phyloP scores from a whole-genome alignment of 2,888 invertebrate genomes.

The Catocala sponsa region DNA sequence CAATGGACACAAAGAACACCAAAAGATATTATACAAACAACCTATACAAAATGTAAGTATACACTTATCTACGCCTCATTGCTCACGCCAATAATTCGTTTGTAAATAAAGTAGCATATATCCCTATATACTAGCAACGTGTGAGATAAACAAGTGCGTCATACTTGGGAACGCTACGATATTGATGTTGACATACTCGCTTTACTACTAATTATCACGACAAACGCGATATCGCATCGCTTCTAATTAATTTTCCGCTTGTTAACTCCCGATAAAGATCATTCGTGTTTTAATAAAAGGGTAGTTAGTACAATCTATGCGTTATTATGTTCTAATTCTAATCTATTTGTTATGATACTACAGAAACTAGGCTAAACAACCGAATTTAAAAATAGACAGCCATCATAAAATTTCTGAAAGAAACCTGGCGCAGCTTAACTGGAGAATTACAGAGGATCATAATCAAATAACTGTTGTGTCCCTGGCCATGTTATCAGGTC shows the following conservation, averaged over 20 bases:
- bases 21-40: neutral
- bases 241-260: slow-evolving; percentile 71
- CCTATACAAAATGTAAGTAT: neutral
- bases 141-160: slow-evolving; percentile 54
- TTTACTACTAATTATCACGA: slow-evolving; percentile 67
- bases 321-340: slow-evolving; percentile 23
- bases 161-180: slow-evolving; percentile 54
- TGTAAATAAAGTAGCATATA: slow-evolving; percentile 14
- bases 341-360: neutral
- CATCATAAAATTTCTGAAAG: too few species aligned
- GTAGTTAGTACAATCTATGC: slow-evolving; percentile 37
- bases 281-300: slow-evolving; percentile 64
- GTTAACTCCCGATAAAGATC: slow-evolving; percentile 62
- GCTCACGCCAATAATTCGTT: slow-evolving; percentile 18
- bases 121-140: slow-evolving; percentile 8
- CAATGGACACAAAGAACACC: too few species aligned
- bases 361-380: too few species aligned
- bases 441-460: too few species aligned
- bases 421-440: too few species aligned
- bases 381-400: too few species aligned
- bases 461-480: too few species aligned
- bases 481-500: too few species aligned
- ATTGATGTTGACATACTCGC: slow-evolving; percentile 63
- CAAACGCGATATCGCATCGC: slow-evolving; percentile 62
- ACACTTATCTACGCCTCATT: neutral